Percentiles rank a stretch among this genome's conserved stretches.
Evolutionary conservation across 2,888 invertebrate species (phyloP).

Genomic region (Phrixothrix hirtus): DNA sequence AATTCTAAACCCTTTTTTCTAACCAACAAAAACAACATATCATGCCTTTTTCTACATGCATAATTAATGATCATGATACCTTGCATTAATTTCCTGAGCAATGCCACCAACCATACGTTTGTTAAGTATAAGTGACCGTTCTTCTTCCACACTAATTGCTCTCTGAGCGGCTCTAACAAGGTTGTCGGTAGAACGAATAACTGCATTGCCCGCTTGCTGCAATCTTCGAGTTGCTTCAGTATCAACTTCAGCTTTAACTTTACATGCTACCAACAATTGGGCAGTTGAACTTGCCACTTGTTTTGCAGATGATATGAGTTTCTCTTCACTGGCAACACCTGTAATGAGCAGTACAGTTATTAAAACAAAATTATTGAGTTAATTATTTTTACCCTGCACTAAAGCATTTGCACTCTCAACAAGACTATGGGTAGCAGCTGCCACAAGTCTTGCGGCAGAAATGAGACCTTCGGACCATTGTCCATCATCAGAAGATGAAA

Average conservation of each 20-base stretch:
- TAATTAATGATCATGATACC: slow-evolving; percentile 52
- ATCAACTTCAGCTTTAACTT: slow-evolving; percentile 97
- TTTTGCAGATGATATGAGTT: slow-evolving; percentile 93
- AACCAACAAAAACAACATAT: not conserved
- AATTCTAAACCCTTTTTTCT: no score
- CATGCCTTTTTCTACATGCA: slow-evolving; percentile 1
- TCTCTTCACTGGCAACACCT: slow-evolving; percentile 84
- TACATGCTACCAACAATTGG: slow-evolving; percentile 95
- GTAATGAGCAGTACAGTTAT: not conserved
- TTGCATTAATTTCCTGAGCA: slow-evolving; percentile 92
- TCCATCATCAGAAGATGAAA: slow-evolving; percentile 90
- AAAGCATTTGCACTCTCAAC: slow-evolving; percentile 98
- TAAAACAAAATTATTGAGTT: no score
- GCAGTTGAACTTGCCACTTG: slow-evolving; percentile 98
- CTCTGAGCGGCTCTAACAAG: slow-evolving; percentile 92
- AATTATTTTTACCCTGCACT: slow-evolving; percentile 81
- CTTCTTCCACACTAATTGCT: slow-evolving; percentile 90
- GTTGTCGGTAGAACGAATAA: slow-evolving; percentile 97
- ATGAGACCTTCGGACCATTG: slow-evolving; percentile 98
- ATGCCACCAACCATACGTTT: slow-evolving; percentile 95
- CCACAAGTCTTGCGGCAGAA: slow-evolving; percentile 93
- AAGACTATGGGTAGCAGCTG: slow-evolving; percentile 95
- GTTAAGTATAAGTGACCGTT: slow-evolving; percentile 87
- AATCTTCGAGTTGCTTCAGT: slow-evolving; percentile 91
- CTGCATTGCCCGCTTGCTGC: slow-evolving; percentile 93